A percentile compares a stretch with the other conserved stretches of the same genome.
phyloP scores from a whole-genome alignment of 2,113 vertebrate species.

The Leptobrachium ailaonicum region DNA sequence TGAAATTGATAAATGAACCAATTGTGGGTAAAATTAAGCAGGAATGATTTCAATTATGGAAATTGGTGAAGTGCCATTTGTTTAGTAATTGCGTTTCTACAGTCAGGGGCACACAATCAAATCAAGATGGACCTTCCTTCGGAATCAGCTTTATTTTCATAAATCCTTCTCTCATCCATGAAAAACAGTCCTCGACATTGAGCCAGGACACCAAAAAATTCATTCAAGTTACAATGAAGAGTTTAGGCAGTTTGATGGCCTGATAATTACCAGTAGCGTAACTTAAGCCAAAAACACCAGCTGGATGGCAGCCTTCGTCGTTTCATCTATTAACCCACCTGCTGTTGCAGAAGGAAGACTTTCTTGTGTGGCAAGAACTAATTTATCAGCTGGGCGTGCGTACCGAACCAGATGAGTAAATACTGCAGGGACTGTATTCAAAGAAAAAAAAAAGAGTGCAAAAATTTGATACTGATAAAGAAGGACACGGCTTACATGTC shows the following conservation, averaged over 20 bases:
- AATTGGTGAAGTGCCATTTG: slow-evolving; percentile 37
- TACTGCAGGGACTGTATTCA: slow-evolving; percentile 16
- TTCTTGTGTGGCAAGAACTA: slow-evolving; percentile 16
- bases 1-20: slow-evolving; percentile 11
- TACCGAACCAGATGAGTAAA: slow-evolving; percentile 22
- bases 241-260: slow-evolving; percentile 24
- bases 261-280: slow-evolving; percentile 26
- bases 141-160: slow-evolving; percentile 15
- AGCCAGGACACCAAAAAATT: slow-evolving; percentile 17
- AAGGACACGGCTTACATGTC: no score
- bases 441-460: slow-evolving; percentile 2
- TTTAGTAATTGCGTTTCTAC: slow-evolving; percentile 4
- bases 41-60: slow-evolving; percentile 30
- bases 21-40: slow-evolving; percentile 10
- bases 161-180: slow-evolving; percentile 19
- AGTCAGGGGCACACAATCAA: neutral
- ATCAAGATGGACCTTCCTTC: slow-evolving; percentile 20
- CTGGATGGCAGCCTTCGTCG: slow-evolving; percentile 24
- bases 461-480: neutral
- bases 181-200: neutral
- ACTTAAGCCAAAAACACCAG: slow-evolving; percentile 30
- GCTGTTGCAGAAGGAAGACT: slow-evolving; percentile 11
- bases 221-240: slow-evolving; percentile 7
- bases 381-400: slow-evolving; percentile 22
- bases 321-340: slow-evolving; percentile 34